Evolutionary conservation across 2,888 invertebrate species (phyloP).

Genomic region (Danaus chrysippus): DNA sequence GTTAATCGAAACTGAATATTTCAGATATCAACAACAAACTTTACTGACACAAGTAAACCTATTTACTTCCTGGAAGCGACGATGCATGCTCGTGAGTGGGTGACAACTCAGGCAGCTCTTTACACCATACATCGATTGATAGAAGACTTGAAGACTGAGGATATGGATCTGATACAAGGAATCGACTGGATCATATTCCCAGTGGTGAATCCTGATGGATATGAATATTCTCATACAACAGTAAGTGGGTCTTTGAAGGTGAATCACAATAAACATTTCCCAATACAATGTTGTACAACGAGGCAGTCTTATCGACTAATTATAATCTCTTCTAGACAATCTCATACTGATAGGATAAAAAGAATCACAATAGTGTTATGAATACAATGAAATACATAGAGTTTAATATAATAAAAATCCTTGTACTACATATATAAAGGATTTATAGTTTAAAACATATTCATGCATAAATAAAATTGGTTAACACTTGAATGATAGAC

Average conservation of each 20-base stretch:
- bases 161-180: conserved; percentile 68
- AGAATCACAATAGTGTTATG: no score
- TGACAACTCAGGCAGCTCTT: conserved; percentile 79
- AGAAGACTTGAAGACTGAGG: conserved; percentile 58
- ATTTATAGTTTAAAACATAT: no score
- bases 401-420: no score
- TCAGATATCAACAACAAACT: conserved; percentile 78
- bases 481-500: no score
- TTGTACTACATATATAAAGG: no score
- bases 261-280: background rate
- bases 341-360: no score
- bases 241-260: background rate
- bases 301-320: no score
- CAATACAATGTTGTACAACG: no score
- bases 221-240: conserved; percentile 77
- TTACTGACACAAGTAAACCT: conserved; percentile 57
- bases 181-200: conserved; percentile 84
- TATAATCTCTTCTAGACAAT: no score
- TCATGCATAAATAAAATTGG: no score
- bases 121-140: conserved; percentile 80
- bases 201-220: conserved; percentile 85
- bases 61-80: conserved; percentile 77
- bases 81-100: conserved; percentile 85
- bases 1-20: conserved; percentile 34
- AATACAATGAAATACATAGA: no score